These are phyloP conservation scores for Paradoxurus hermaphroditus DNA, from an alignment of 2,113 vertebrate genomes.

Conservation along the genomic window DNA sequence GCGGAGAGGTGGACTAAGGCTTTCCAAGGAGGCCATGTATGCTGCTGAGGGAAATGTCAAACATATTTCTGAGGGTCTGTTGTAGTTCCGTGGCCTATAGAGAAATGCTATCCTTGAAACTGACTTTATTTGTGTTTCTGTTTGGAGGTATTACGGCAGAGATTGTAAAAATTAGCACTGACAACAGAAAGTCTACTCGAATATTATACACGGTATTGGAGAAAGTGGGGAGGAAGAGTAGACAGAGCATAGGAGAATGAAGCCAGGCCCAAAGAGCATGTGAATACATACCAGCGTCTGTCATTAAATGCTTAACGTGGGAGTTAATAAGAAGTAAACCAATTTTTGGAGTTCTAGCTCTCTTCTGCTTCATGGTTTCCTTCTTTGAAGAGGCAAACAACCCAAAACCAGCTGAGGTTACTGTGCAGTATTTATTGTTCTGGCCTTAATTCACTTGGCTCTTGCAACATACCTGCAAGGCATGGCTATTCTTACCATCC, in stretches of 20 bases:
- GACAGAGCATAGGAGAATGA: neutral
- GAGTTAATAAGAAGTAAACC: conserved; percentile 21
- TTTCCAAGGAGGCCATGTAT: neutral
- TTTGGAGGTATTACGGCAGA: conserved; percentile 32
- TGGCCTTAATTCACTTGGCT: neutral
- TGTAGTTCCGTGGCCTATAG: neutral
- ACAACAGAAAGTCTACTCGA: conserved; percentile 36
- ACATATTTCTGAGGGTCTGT: neutral
- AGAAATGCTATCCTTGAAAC: neutral
- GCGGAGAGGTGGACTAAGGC: neutral
- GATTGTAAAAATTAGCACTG: conserved; percentile 49
- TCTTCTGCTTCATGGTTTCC: neutral
- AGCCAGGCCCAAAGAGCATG: neutral
- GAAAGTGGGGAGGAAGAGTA: neutral
- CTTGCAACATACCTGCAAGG: neutral
- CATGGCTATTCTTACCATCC: neutral
- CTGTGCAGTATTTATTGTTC: neutral
- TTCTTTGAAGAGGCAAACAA: neutral
- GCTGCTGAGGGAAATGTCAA: conserved; percentile 19
- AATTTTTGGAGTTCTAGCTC: neutral
- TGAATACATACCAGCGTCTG: neutral
- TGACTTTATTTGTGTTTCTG: conserved; percentile 37
- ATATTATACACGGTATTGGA: neutral
- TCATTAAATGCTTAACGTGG: conserved; percentile 25
- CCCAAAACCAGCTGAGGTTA: neutral